Evolutionary conservation across 2,888 invertebrate species (phyloP), one percentile per base, ranked within the genome.

Genomic region (Sicus ferrugineus): DNA sequence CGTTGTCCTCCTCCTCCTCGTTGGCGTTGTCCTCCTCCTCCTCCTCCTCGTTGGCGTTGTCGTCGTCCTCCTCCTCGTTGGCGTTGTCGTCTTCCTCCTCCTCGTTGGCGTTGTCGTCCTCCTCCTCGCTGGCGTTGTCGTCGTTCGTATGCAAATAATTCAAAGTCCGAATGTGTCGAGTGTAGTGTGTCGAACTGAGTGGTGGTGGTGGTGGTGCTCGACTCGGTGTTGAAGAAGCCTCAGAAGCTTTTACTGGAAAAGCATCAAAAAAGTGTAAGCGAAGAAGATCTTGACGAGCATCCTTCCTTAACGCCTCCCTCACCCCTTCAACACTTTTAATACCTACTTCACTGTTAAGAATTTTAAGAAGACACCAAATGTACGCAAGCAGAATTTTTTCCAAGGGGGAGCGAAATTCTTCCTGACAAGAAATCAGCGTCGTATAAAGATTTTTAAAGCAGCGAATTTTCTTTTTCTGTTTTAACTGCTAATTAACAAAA

Each of bases 251-350:
- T 11, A 3, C 9, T 28, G 23, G 14, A 54, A 23, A 54, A 23
- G 54, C 23, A 26, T 54, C 28, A 23, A 54, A 54, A 54, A 54
- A 28, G 11, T 23, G 23, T 2, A 54, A 54, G 26, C n/a, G 5
- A n/a, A 5, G 54, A 26, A 54, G 26, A 54, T 54, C 54, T 28
- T 54, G 54, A 54, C 54, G 28, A 54, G 11, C 23, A 54, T 14
- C 1, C 11, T 28, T 14, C 11, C 54, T 16, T 6, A 26, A 3
- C 28, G 5, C 28, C 54, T 16, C 26, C 54, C 26, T 3, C 11
- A 23, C 9, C 26, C 21, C 52, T 7, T 4, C 19, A 52, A 26
- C 52, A 23, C 19, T 26, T 52, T 52, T 3, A 52, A 52, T 52
- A 26, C 11, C 19, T 38, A 9, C n/a, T 52, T 23, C 52, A 48